phyloP scores from a whole-genome alignment of 2,113 vertebrate genomes.

The Chionodraco myersi region DNA sequence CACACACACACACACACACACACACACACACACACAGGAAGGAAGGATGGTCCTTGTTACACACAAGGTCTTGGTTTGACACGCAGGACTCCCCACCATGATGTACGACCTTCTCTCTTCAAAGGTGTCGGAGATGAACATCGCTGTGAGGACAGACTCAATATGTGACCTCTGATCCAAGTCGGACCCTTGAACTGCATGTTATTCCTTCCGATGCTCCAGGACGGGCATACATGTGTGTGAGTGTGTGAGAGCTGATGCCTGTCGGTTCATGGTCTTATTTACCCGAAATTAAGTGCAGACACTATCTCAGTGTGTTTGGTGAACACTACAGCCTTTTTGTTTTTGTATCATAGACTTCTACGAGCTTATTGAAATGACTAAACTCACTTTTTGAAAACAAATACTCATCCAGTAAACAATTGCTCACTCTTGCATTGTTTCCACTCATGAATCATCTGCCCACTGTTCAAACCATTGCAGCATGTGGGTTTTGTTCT shows the following conservation, averaged over 20 bases:
- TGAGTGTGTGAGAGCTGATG: conserved; percentile 11
- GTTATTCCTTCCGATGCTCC: conserved; percentile 45
- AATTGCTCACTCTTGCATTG: background rate
- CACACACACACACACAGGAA: conserved; percentile 52
- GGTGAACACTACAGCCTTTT: background rate
- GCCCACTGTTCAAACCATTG: conserved; percentile 3
- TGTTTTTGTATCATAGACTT: background rate
- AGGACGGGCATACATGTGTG: conserved; percentile 37
- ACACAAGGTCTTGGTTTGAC: conserved; percentile 77
- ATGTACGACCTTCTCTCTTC: conserved; percentile 75
- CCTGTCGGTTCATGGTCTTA: conserved; percentile 24
- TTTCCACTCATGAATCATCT: conserved; percentile 20
- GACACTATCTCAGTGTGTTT: background rate
- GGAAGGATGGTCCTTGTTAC: conserved; percentile 59
- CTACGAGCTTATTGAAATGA: background rate
- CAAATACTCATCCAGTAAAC: background rate
- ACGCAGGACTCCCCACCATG: conserved; percentile 73
- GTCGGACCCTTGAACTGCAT: conserved; percentile 63
- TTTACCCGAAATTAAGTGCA: background rate
- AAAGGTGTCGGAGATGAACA: conserved; percentile 76
- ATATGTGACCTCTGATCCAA: conserved; percentile 78
- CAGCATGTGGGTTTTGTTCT: conserved; percentile 17
- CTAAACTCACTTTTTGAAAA: background rate
- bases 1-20: conserved; percentile 30
- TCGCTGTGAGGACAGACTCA: conserved; percentile 72